Percentiles rank a stretch among this genome's conserved stretches.
Conservation (phyloP, 2,888 invertebrate species). For the Epinotia demarniana region DNA sequence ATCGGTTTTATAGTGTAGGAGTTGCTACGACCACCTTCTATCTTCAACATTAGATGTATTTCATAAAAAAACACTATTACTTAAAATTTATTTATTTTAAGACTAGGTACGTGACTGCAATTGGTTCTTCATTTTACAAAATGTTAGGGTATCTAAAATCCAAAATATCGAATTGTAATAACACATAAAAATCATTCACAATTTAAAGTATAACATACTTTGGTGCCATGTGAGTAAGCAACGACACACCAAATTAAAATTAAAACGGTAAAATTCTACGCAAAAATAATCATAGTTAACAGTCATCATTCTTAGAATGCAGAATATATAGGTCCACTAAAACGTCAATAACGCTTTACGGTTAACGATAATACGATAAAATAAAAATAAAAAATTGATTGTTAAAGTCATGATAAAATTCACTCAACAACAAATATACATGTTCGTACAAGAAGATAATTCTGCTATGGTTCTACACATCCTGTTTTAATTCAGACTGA, state of each 20-base stretch:
- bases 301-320: no score
- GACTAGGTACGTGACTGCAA: neutral
- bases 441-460: neutral
- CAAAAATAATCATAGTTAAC: no score
- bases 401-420: neutral
- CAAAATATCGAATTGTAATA: no score
- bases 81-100: neutral
- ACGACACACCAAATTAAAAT: no score
- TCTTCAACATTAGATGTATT: neutral
- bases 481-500: neutral
- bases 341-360: no score
- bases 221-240: neutral
- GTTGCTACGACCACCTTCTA: no score
- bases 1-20: no score
- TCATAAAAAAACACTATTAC: neutral
- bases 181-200: neutral
- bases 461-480: neutral
- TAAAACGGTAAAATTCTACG: no score
- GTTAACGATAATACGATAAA: no score
- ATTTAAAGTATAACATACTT: conserved; percentile 37
- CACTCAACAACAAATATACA: neutral
- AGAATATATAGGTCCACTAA: no score
- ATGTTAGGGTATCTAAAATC: neutral
- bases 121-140: neutral
- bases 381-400: neutral